These are phyloP conservation scores for Chunga burmeisteri DNA, from an alignment of 2,113 vertebrate genomes.

Conservation along the genomic window DNA sequence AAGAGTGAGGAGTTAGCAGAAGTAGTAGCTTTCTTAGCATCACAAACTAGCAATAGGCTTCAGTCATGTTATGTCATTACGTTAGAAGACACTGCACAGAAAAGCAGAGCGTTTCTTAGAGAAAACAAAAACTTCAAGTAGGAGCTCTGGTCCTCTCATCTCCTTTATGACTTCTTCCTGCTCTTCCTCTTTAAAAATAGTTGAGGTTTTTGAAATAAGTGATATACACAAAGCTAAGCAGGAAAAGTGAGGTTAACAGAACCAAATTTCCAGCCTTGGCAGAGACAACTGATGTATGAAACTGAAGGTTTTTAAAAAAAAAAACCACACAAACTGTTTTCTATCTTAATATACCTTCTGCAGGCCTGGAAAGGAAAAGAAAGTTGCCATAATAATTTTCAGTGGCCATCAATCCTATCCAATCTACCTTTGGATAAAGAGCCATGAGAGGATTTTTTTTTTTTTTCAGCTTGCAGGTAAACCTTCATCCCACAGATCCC, in stretches of 20 bases:
- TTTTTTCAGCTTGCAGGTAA: not conserved
- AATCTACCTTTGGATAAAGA: not conserved
- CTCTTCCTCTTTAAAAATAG: not conserved
- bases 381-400: not conserved
- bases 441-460: not conserved
- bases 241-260: not conserved
- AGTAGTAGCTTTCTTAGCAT: not conserved
- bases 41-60: not conserved
- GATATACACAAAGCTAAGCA: not conserved
- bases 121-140: not conserved
- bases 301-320: not conserved
- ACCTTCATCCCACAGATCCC: not conserved
- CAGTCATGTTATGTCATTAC: not conserved
- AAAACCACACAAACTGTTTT: not conserved
- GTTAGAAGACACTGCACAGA: not conserved
- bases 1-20: not conserved
- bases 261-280: not conserved
- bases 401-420: not conserved
- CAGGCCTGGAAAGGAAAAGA: not conserved
- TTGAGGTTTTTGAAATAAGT: not conserved
- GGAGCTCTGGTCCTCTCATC: not conserved
- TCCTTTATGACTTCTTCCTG: not conserved
- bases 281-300: not conserved
- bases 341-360: not conserved
- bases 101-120: not conserved